Base-by-base conservation (phyloP, 2,888 invertebrate genomes). In the Hecatera dysodea region DNA sequence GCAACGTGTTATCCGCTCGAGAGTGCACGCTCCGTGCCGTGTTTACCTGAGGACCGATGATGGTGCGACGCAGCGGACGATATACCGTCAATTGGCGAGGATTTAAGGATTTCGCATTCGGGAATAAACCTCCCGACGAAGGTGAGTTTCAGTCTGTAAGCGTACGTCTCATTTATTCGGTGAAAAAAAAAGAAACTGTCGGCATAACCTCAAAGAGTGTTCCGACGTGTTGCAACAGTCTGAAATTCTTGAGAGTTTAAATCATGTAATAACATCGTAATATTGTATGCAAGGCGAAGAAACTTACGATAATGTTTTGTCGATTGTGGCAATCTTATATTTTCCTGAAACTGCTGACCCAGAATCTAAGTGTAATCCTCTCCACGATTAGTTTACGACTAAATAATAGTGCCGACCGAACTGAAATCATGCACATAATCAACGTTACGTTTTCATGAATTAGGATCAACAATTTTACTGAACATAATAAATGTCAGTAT, bases 1-100 rank as follows among this genome's bases (percentile, higher is more conserved):
- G 77, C 83, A 86, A 85, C 86, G 84, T 83, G 83, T 82, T 78
- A 83, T 76, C 78, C 82, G 80, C 69, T 69, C 56, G 81, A 72
- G 80, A 82, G 83, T 85, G 72, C 75, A 83, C 83, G 81, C 78
- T 77, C 71, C 70, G 80, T 77, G 84, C 82, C 72, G 79, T 85
- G 84, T 81, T 83, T 80, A 81, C 82, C 75, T 64, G 75, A 83
- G 71, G 87, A 83, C 86, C 89, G 83, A 96, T 96, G 96, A 96
- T 96, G 92, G 96, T 95, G 85, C 91, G 96, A 89, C 94, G 96
- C 84, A 95, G 95, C 90, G 96, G 96, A 82, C 94, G 96, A 50
- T 96, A 96, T 89, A 95, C 95, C 75, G 96, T 96, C 84, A 96
- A 95, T 90, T 95, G 95, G 94, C 92, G 96, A 84, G 96, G 96